Base-by-base conservation (phyloP, 2,113 vertebrate genomes). In the Pachycephala philippinensis region DNA sequence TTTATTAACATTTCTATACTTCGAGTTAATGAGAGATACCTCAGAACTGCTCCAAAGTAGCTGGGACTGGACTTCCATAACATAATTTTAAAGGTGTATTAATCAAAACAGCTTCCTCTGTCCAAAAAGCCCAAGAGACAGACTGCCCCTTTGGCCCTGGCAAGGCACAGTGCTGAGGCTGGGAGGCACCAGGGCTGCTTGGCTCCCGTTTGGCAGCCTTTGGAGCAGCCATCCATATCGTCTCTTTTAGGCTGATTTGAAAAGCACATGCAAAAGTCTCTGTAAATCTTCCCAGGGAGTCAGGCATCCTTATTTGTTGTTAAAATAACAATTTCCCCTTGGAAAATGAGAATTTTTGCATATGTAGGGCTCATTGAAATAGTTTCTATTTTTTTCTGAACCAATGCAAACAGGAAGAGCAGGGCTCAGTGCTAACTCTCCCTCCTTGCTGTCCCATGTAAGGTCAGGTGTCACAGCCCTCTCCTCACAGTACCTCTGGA, bases 1-100 rank as follows among this genome's bases (percentile, higher is more conserved):
- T 91, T 91, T 74, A 97, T 94, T 93, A 95, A 96, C 93, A 86
- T 97, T 96, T 98, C 96, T 96, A 50, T 75, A 37, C 86, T 89
- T 89, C 7, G 1, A 87, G 91, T 93, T 96, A 87, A 97, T 97
- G 88, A 97, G 93, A 91, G 78, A 98, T 98, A 98, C 97, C 97
- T 98, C 98, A 98, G 63, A 95, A 95, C 96, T 95, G 95, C 95
- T 97, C 92, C 86, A 82, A 65, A 97, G 95, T 95, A 91, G 82
- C 93, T 95, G 96, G 92, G 85, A 96, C 86, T 90, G 92, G 94
- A 89, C 92, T 97, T 90, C 93, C 68, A 8, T 97, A 52, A 90
- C 64, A 52, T 49, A 82, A 53, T 84, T 95, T 79, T 90, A 82
- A 95, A 87, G 92, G 35, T 14, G 17, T 64, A 16, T 70, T 54